Conservation (phyloP, 1,140 invertebrate species). For the Aphaenogaster floridana region DNA sequence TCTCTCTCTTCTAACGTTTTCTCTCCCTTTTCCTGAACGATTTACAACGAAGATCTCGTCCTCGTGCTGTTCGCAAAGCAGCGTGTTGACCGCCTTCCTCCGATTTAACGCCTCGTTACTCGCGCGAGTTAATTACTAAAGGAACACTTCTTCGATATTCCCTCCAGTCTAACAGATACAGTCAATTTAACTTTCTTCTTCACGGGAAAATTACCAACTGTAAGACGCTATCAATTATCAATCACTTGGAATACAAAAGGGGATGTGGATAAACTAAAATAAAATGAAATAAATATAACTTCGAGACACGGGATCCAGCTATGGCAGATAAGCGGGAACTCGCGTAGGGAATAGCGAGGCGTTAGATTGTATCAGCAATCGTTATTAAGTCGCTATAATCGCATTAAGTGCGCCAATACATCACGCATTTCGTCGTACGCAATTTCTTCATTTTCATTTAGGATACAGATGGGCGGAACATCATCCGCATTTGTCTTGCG, state of each 20-base stretch:
- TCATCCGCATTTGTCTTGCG: not conserved
- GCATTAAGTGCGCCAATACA: not conserved
- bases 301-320: not conserved
- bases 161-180: not conserved
- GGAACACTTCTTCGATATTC: not conserved
- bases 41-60: not conserved
- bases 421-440: not conserved
- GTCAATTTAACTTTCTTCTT: not conserved
- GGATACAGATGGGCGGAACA: not conserved
- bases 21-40: not conserved
- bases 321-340: not conserved
- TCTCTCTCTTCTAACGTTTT: not conserved
- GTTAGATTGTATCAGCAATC: not conserved
- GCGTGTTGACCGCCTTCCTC: not conserved
- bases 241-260: not conserved
- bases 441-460: not conserved
- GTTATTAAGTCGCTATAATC: not conserved
- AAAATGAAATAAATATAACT: not conserved
- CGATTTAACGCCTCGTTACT: slow-evolving; percentile 7
- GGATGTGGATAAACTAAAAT: not conserved
- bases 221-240: not conserved
- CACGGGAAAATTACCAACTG: not conserved
- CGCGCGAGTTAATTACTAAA: not conserved
- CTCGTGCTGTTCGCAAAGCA: not conserved
- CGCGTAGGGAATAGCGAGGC: not conserved